These are phyloP conservation scores for Noctua janthina DNA, from an alignment of 2,888 invertebrate genomes.

Conservation along the genomic window DNA sequence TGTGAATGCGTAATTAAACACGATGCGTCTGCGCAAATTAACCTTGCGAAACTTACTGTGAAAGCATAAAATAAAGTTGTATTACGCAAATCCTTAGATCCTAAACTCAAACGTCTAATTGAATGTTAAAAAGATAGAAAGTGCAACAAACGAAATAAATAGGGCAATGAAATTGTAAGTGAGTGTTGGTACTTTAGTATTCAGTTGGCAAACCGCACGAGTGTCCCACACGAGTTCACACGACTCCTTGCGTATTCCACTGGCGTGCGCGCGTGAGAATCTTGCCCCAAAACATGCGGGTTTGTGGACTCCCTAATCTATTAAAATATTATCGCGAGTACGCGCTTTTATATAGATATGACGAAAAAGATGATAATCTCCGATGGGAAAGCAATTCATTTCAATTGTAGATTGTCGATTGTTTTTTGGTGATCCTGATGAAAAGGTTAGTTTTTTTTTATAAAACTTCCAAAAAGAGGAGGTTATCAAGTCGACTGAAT, in stretches of 20 bases:
- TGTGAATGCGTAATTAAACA: constrained; percentile 31
- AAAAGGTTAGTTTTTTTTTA: not conserved
- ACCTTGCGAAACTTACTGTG: constrained; percentile 10
- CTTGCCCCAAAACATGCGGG: constrained; percentile 74
- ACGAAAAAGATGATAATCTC: constrained; percentile 15
- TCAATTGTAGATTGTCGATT: not conserved
- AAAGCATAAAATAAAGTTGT: constrained; percentile 58
- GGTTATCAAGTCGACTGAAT: too few species aligned
- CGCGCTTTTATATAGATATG: constrained; percentile 15
- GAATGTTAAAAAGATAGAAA: constrained; percentile 64
- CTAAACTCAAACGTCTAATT: constrained; percentile 54
- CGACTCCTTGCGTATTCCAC: constrained; percentile 83
- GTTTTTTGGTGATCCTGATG: not conserved
- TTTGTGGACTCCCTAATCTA: constrained; percentile 54
- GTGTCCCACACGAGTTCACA: constrained; percentile 78
- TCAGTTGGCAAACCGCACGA: constrained; percentile 83
- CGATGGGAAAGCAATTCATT: constrained; percentile 16
- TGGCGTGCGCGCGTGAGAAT: constrained; percentile 81
- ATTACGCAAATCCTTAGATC: constrained; percentile 45
- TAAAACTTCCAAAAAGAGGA: too few species aligned
- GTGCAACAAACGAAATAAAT: constrained; percentile 73
- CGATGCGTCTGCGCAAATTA: constrained; percentile 30
- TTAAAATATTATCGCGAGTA: constrained; percentile 32
- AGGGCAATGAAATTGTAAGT: constrained; percentile 86
- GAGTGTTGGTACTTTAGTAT: constrained; percentile 78